A percentile compares a stretch with the other conserved stretches of the same genome.
These are phyloP conservation scores for Hyposoter didymator DNA, from an alignment of 2,888 invertebrate species.

Conservation along the genomic window DNA sequence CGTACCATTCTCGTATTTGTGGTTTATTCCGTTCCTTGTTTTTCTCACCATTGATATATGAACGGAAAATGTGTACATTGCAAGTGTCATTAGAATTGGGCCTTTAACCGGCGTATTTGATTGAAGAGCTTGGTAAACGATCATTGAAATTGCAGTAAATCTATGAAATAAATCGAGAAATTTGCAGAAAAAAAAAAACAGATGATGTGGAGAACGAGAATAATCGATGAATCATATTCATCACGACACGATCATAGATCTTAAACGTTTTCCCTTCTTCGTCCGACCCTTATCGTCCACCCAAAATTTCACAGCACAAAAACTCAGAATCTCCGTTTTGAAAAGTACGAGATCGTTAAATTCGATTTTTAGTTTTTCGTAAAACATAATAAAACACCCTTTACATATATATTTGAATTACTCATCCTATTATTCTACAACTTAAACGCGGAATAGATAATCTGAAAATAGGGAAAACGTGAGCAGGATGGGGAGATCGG, in stretches of 20 bases:
- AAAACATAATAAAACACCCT: conserved; percentile 22
- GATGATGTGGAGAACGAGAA: not conserved
- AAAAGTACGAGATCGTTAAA: conserved; percentile 36
- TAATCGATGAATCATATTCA: conserved; percentile 19
- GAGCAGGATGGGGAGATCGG: not conserved
- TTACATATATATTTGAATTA: conserved; percentile 18
- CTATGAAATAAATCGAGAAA: not conserved
- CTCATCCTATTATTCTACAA: conserved; percentile 43
- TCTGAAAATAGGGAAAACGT: conserved; percentile 19
- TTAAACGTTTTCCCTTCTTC: not conserved
- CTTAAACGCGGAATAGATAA: conserved; percentile 46
- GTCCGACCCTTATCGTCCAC: not conserved
- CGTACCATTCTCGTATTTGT: conserved; percentile 35
- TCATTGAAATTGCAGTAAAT: not conserved
- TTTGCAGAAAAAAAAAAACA: not conserved
- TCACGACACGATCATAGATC: conserved; percentile 27
- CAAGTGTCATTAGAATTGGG: not conserved
- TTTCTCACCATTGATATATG: conserved; percentile 47
- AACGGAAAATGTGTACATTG: conserved; percentile 38
- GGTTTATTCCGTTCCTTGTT: not conserved
- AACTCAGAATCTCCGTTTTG: conserved; percentile 31
- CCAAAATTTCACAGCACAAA: conserved; percentile 44
- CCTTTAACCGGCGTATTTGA: conserved; percentile 14
- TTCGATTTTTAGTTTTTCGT: conserved; percentile 11
- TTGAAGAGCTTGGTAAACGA: not conserved